Evolutionary conservation across 2,113 vertebrate genomes (phyloP).

Genomic region (Pangasianodon gigas): DNA sequence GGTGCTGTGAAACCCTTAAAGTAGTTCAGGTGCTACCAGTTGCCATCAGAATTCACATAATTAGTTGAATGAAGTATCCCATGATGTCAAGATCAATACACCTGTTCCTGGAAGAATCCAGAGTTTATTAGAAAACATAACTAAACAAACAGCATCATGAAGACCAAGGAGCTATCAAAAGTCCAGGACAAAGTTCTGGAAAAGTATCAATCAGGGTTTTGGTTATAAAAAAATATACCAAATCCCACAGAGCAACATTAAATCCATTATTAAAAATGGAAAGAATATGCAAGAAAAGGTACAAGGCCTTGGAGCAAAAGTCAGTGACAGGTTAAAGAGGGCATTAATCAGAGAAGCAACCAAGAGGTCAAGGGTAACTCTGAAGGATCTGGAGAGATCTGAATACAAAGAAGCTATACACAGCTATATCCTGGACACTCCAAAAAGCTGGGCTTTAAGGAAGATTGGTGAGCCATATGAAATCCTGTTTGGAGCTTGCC

Average conservation of each 20-base stretch:
- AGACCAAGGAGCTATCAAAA: neutral
- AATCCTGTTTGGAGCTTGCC: neutral
- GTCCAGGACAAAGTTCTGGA: neutral
- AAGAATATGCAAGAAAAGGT: neutral
- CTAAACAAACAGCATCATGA: neutral
- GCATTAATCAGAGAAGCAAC: neutral
- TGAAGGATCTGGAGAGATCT: neutral
- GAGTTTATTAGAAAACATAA: neutral
- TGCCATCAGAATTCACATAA: too few species aligned
- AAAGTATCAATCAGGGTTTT: neutral
- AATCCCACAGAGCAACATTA: neutral
- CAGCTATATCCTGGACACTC: neutral
- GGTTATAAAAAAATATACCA: neutral
- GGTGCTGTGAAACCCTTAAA: too few species aligned
- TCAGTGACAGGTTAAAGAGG: neutral
- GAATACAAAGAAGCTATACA: neutral
- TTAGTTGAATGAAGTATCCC: too few species aligned
- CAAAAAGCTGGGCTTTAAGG: neutral
- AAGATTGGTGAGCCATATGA: neutral
- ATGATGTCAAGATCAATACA: too few species aligned
- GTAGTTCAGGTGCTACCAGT: neutral
- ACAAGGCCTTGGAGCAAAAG: neutral
- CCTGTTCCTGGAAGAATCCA: neutral
- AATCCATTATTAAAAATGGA: neutral
- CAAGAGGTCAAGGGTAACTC: neutral